These are phyloP conservation scores for Antheraea yamamai DNA, from an alignment of 2,888 invertebrate genomes.

Conservation along the genomic window DNA sequence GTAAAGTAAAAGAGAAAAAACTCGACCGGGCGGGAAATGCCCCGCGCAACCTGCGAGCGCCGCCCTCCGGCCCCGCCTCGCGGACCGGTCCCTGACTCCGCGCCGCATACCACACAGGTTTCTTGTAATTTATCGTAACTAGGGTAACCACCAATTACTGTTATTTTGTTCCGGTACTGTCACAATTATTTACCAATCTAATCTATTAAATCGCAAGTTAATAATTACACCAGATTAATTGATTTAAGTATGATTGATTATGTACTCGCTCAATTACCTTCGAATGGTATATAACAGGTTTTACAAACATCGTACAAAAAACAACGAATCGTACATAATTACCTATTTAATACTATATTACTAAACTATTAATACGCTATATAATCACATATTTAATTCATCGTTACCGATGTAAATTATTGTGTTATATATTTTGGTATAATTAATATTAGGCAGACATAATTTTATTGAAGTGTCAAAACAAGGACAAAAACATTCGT, in stretches of 20 bases:
- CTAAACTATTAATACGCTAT: no score
- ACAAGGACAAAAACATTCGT: neutral
- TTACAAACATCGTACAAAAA: neutral
- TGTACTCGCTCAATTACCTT: neutral
- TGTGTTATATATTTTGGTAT: neutral
- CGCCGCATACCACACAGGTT: constrained; percentile 15
- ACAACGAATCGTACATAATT: neutral
- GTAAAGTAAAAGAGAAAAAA: constrained; percentile 21
- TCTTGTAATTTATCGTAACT: constrained; percentile 25
- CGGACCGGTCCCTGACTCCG: constrained; percentile 2
- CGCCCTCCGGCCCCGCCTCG: constrained; percentile 22
- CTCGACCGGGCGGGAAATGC: constrained; percentile 16
- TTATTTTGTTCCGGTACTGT: neutral
- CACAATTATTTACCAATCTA: neutral
- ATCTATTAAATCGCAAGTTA: neutral
- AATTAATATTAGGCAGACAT: neutral
- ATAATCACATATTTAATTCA: neutral
- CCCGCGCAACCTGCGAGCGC: constrained; percentile 23
- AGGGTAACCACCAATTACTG: constrained; percentile 18
- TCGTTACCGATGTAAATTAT: neutral
- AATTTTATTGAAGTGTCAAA: neutral
- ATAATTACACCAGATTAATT: neutral
- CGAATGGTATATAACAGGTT: neutral
- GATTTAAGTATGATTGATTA: neutral
- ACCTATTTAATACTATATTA: neutral